phyloP scores from a whole-genome alignment of 2,888 invertebrate species.

The Augiades crinisus region DNA sequence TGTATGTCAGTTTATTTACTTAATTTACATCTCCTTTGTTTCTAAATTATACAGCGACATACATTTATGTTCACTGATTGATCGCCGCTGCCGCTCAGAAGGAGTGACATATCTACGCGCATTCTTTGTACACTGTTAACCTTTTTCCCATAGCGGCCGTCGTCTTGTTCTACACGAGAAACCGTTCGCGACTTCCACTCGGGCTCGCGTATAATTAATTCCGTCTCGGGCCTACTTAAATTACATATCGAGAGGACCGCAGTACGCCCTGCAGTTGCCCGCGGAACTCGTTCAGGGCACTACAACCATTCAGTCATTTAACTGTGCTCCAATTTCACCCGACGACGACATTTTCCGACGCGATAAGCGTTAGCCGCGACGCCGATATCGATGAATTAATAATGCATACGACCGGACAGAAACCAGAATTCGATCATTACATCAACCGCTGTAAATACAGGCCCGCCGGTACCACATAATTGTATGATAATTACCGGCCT shows the following conservation, averaged over 20 bases:
- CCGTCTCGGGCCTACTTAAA: conserved; percentile 69
- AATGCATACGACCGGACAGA: conserved; percentile 23
- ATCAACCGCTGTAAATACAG: conserved; percentile 18
- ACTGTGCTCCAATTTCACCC: conserved; percentile 60
- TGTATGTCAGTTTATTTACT: too few relatives aligned
- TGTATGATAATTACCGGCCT: conserved; percentile 17
- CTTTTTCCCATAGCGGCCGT: conserved; percentile 62
- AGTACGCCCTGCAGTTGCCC: conserved; percentile 59
- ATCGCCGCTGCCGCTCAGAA: conserved; percentile 1
- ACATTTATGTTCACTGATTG: too few relatives aligned
- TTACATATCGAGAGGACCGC: conserved; percentile 62
- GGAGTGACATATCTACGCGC: conserved; percentile 37
- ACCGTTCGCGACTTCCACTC: conserved; percentile 64
- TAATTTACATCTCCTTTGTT: too few relatives aligned
- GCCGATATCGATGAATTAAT: conserved; percentile 22
- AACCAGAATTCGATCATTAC: conserved; percentile 20
- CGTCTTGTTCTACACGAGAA: conserved; percentile 74
- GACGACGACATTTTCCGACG: conserved; percentile 45
- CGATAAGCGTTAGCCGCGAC: conserved; percentile 38
- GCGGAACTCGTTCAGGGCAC: conserved; percentile 50
- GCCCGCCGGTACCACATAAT: conserved; percentile 9
- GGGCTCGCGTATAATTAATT: conserved; percentile 66
- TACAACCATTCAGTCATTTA: conserved; percentile 46
- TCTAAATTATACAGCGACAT: too few relatives aligned
- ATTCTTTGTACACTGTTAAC: conserved; percentile 46